Base-by-base conservation (phyloP, 2,888 invertebrate species). In the Pterostichus madidus region DNA sequence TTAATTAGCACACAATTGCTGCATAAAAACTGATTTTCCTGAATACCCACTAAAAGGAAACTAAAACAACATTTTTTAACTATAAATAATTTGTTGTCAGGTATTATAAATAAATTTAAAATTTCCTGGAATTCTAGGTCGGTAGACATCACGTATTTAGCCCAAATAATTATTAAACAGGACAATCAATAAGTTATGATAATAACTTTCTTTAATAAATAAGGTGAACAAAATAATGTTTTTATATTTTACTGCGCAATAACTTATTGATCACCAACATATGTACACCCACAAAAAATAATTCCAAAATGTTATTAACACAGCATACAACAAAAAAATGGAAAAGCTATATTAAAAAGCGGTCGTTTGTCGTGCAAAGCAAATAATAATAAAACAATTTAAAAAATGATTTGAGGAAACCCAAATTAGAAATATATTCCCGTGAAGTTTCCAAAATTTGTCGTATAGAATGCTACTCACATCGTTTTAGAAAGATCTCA, bases 371-470 rank as follows among this genome's bases (percentile, higher is more conserved):
- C 24, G 68, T 71, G 68, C 68, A 44, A 71, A 71, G 68, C 68
- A 46, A 44, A 71, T 44, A 24, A 24, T 24, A 24, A 71, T 35
- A 64, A 71, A 71, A 71, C 68, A 13, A 71, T 17, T 71, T 44
- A 10, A 17, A 10, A 17, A 17, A 44, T 71, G 44, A 71, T 17
- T 71, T 71, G 39, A 44, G 44, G 44, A 71, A 71, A 71, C 17
- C 44, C 44, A 71, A 71, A 71, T 44, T 44, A 7, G 44, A 44
- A 39, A 44, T 44, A 44, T 44, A 71, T 71, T 75, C 52, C 75
- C 75, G 31, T 52, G 75, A 75, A 75, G 75, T 75, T 75, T 75
- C 75, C 75, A 75, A 75, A 75, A 75, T 75, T 52, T 52, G 39
- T 31, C 24, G 15, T 39, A 75, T 52, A 4, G 15, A 75, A 52